Base-by-base conservation (phyloP, 2,888 invertebrate species). In the Vandiemenella viatica region DNA sequence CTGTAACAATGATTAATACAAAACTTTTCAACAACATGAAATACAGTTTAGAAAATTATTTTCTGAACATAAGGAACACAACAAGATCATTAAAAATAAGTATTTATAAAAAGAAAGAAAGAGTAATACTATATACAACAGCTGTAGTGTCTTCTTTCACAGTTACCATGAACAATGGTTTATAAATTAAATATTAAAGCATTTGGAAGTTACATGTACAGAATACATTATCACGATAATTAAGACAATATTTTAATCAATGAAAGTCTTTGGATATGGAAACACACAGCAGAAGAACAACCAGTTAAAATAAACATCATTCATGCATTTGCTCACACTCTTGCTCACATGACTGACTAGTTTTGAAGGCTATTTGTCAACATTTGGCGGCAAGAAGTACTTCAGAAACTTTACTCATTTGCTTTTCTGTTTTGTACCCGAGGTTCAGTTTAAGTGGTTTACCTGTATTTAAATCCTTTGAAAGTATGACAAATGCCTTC, bases 141-240 rank as follows among this genome's bases (percentile, higher is more conserved):
- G 45, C 21, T 43, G 8, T 20, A 17, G 16, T 16, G 17, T 42
- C 22, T 16, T 44, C 20, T 26, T 37, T 45, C 45, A 32, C 21
- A 20, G 5, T 23, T 10, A 23, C 23, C n/a, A 46, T 16, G n/a
- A 13, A 46, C 19, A 21, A 46, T 46, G 22, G 37, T 22, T 46
- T 46, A 38, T 46, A 46, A 46, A 46, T 46, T 47, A 47, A 42
- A 47, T 47, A 47, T 32, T 42, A 47, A 47, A 47, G 47, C 32
- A 47, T 40, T 46, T 46, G 37, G 32, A 45, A 42, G 13, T 44
- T 44, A 16, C 23, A n/a, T 18, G 21, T 40, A 40, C 16, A 22
- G 23, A 20, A 23, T 46, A 8, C 13, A 40, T 22, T 22, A 46
- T 21, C 10, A 38, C 16, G 19, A 45, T 38, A 20, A 37, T 37